These are phyloP conservation scores for Micromys minutus DNA, from an alignment of 2,113 vertebrate species.

Conservation along the genomic window DNA sequence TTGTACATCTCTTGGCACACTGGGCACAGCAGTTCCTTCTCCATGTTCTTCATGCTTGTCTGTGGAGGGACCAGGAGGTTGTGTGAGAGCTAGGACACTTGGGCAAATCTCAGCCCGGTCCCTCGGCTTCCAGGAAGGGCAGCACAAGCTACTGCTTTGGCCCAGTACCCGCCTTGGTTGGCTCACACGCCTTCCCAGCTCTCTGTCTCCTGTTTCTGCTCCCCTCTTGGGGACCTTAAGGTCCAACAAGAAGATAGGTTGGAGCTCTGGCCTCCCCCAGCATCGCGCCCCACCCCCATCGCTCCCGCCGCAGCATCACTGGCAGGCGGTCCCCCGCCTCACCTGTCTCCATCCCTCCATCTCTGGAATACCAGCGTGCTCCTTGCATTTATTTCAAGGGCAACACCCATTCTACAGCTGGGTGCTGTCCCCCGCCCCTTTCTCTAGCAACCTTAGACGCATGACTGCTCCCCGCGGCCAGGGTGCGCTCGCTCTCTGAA, in stretches of 20 bases:
- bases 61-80: conserved; percentile 78
- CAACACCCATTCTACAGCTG: conserved; percentile 49
- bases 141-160: not conserved
- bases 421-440: not conserved
- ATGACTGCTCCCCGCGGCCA: conserved; percentile 12
- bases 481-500: not conserved
- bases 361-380: not conserved
- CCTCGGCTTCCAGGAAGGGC: not conserved
- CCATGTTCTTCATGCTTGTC: conserved; percentile 99
- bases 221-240: not conserved
- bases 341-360: conserved; percentile 49
- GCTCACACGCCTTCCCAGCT: not conserved
- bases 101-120: not conserved
- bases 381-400: conserved; percentile 60
- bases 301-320: not conserved
- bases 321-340: not conserved
- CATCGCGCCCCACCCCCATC: conserved; percentile 3
- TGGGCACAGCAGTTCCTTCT: conserved; percentile 93
- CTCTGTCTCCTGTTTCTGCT: not conserved
- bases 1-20: conserved; percentile 97
- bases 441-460: not conserved
- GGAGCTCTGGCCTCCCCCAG: not conserved
- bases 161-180: not conserved
- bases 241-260: not conserved
- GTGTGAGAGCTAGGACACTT: conserved; percentile 36